Evolutionary conservation across 2,888 invertebrate genomes (phyloP), one percentile per base, ranked within the genome.

Genomic region (Platypus cylindrus): DNA sequence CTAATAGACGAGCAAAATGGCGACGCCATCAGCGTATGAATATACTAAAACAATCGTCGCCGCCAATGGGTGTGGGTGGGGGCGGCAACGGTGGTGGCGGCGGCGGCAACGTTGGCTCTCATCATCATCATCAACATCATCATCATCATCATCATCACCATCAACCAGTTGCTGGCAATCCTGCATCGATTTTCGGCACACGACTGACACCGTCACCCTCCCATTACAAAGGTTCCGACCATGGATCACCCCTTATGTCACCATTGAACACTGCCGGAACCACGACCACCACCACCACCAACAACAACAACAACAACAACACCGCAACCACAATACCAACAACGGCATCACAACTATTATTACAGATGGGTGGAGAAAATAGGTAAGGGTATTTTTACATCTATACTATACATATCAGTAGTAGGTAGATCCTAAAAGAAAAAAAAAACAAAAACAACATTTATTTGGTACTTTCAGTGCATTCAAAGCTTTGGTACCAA

Each of bases 1-100:
- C 90, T 77, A 91, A 91, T 83, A 87, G 91, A 83, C 83, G 91
- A 73, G 91, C 91, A 69, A 91, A 91, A 75, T 91, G 90, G 90
- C 80, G 91, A 66, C 84, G 91, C 60, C 90, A 91, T 68, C 90
- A 91, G 66, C 82, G 90, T 64, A 87, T 90, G 85, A 87, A 83
- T 68, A 76, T 86, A 56, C 75, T 87, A 67, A 86, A 86, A 66
- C 80, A 83, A 57, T 75, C 78, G 60, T 64, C 66, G 17, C 61
- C 61, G 29, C 51, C 47, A 14, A 42, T 48, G 26, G 54, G 53
- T 42, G 43, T 17, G 41, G 49, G 34, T 54, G 54, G 44, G n/a
- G n/a, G n/a, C n/a, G n/a, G n/a, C n/a, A n/a, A n/a, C n/a, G n/a
- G n/a, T n/a, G n/a, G n/a, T n/a, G n/a, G n/a, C n/a, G n/a, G n/a